A percentile compares a stretch with the other conserved stretches of the same genome.
phyloP scores from a whole-genome alignment of 2,797 vertebrate species.

The Pipistrellus pipistrellus region DNA sequence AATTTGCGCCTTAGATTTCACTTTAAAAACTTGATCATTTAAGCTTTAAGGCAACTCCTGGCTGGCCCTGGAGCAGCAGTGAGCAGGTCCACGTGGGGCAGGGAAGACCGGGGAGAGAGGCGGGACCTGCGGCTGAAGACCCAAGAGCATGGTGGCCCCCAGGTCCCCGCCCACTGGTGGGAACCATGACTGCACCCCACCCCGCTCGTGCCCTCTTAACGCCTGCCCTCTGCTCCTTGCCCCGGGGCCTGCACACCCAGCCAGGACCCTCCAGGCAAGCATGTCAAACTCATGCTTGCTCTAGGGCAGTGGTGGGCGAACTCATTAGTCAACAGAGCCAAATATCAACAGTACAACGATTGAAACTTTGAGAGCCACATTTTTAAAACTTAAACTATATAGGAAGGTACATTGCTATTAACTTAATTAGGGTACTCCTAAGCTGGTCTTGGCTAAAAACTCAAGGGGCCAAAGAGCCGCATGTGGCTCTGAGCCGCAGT shows the following conservation, averaged over 20 bases:
- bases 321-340: no score
- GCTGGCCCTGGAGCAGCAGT: not conserved
- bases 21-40: not conserved
- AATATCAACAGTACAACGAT: no score
- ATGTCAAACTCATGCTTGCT: no score
- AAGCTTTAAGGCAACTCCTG: not conserved
- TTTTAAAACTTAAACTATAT: no score
- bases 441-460: no score
- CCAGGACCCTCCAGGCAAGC: rapidly evolving
- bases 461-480: no score
- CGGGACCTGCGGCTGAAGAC: not conserved
- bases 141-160: rapidly evolving
- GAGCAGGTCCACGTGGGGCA: rapidly evolving
- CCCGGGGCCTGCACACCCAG: not conserved
- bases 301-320: not conserved
- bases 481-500: no score
- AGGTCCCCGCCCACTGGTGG: not conserved
- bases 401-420: no score
- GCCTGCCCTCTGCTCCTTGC: not conserved
- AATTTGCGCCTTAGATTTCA: not conserved
- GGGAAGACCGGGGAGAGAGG: not conserved
- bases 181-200: no score
- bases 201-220: not conserved
- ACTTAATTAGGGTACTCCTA: no score
- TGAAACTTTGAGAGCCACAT: no score